Evolutionary conservation across 2,113 vertebrate genomes (phyloP), one percentile per base, ranked within the genome.

Genomic region (Reinhardtius hippoglossoides): DNA sequence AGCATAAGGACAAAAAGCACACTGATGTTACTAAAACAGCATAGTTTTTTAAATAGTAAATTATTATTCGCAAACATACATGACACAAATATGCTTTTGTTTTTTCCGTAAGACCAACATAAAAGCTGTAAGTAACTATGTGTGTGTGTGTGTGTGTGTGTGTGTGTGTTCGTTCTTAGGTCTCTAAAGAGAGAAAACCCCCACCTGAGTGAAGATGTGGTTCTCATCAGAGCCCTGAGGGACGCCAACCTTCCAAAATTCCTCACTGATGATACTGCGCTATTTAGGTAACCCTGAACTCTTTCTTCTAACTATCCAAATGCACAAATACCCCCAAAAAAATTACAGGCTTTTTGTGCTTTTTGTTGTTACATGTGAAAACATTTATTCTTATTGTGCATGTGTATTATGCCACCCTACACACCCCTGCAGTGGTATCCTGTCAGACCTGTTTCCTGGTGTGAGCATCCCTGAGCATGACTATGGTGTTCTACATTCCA

Each of bases 211-310:
- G 95, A 97, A 84, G 96, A 97, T 3, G 94, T 96, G 52, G 96
- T 97, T 24, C 89, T 96, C 67, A 96, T 96, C 88, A 91, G 95
- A 93, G 96, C 95, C 14, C 90, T 97, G 80, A 90, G 95, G 76
- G 96, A 97, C 76, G 96, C 95, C 68, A 97, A 96, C 77, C 92
- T 97, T 31, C 96, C 96, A 35, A 96, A 96, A 84, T 96, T 97
- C 87, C 92, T 97, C 56, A 91, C 93, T 54, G 94, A 96, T 31
- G 95, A 96, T 24, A 90, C 95, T 44, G 2, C 95, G 72, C 93
- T 96, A 21, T 97, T 97, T 78, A 89, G 95, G 95, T 95, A 86
- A 84, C 63, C 18, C 48, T 1, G 27, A 60, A 9, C 18, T 46
- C 4, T 66, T 26, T 1, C n/a, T 55, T 31, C 4, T 65, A 42